A percentile compares a stretch with the other conserved stretches of the same genome.
phyloP scores from a whole-genome alignment of 2,888 invertebrate genomes.

The Eristalinus aeneus region DNA sequence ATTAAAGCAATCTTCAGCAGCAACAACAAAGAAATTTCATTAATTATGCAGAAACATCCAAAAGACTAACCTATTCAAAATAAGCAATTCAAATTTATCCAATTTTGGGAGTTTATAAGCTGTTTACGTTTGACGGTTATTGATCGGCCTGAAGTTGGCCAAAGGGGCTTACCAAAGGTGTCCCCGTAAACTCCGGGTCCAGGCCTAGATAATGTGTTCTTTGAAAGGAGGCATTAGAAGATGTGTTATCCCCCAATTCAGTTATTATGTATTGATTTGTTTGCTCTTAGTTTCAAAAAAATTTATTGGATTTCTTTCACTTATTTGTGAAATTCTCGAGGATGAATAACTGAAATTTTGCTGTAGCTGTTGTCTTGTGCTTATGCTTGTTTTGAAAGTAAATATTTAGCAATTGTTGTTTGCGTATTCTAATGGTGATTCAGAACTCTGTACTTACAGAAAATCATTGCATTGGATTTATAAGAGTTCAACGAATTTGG shows the following conservation, averaged over 20 bases:
- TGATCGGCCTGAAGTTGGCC: background rate
- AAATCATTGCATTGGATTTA: too few species aligned
- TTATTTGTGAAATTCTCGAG: too few species aligned
- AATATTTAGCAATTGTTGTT: too few species aligned
- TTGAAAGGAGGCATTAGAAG: background rate
- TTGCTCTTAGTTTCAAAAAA: background rate
- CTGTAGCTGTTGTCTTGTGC: too few species aligned
- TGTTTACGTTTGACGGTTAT: background rate
- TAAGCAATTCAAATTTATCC: slow-evolving; percentile 27
- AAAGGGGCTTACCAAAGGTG: background rate
- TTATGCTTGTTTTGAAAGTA: too few species aligned
- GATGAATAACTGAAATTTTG: too few species aligned
- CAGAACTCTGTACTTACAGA: too few species aligned
- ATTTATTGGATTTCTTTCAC: too few species aligned
- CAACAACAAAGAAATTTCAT: slow-evolving; percentile 2
- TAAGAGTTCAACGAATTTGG: too few species aligned
- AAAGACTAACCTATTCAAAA: slow-evolving; percentile 22
- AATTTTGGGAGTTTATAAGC: slow-evolving; percentile 3
- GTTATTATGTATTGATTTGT: background rate
- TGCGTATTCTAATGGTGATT: too few species aligned
- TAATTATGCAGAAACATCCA: slow-evolving; percentile 30
- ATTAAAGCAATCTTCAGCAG: background rate
- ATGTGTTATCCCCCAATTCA: background rate
- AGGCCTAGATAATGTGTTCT: background rate
- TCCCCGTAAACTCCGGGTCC: background rate